Percentiles rank a stretch among this genome's conserved stretches.
Conservation (phyloP, 2,113 vertebrate species). For the Aythya baeri region DNA sequence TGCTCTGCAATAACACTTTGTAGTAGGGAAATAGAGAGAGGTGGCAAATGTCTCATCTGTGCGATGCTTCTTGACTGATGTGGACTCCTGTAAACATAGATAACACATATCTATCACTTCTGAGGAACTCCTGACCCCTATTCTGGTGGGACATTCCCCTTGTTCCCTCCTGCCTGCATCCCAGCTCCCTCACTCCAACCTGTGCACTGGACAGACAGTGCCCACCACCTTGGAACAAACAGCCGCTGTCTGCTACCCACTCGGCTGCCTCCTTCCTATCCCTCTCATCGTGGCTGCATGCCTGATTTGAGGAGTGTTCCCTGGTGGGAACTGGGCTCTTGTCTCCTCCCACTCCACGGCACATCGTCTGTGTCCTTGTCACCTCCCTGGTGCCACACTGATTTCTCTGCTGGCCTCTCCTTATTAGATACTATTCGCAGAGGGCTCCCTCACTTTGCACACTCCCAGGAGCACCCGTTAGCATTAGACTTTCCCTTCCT, state of each 20-base stretch:
- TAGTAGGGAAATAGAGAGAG: background rate
- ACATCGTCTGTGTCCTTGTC: background rate
- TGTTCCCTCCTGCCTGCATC: background rate
- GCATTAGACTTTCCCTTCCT: background rate
- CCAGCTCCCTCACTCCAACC: background rate
- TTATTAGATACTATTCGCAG: background rate
- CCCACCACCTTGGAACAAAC: background rate
- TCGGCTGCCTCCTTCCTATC: background rate
- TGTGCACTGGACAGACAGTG: background rate
- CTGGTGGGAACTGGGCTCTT: background rate
- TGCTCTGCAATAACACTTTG: background rate
- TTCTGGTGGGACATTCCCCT: background rate
- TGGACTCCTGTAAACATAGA: background rate
- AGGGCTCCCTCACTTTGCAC: background rate
- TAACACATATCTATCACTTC: background rate
- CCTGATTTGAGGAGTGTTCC: background rate
- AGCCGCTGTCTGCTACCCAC: accelerated
- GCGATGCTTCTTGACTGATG: background rate
- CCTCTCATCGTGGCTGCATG: background rate
- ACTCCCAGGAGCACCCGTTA: background rate
- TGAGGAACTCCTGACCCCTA: background rate
- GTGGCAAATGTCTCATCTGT: background rate
- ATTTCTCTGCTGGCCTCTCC: background rate
- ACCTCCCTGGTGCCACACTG: background rate
- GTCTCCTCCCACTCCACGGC: background rate